Evolutionary conservation across 2,888 invertebrate genomes (phyloP).

Genomic region (Ormyrus labotus): DNA sequence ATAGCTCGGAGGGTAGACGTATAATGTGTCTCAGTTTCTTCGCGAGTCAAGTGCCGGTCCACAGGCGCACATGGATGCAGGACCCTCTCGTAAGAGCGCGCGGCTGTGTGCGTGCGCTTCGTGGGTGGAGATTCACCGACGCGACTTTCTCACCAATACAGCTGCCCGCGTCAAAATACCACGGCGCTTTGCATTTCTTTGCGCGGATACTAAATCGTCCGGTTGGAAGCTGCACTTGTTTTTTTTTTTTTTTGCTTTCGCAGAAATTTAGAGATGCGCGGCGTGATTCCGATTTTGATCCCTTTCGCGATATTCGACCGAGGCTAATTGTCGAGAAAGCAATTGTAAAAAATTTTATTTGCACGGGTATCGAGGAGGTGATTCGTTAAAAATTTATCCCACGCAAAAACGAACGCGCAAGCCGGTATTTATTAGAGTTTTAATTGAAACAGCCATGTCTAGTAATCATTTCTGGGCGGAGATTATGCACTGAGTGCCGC

Average conservation of each 20-base stretch:
- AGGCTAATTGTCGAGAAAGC: no score
- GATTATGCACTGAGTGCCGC: slow-evolving; percentile 67
- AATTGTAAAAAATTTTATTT: no score
- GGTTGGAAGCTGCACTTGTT: no score
- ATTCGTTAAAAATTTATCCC: no score
- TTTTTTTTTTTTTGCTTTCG: no score
- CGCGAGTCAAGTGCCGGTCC: slow-evolving; percentile 72
- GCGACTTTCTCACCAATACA: slow-evolving; percentile 25
- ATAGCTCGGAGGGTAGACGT: slow-evolving; percentile 72
- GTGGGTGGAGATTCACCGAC: slow-evolving; percentile 64
- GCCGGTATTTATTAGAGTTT: neutral
- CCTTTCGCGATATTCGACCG: no score
- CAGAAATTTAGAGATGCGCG: no score
- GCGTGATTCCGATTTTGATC: no score
- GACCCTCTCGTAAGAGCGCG: slow-evolving; percentile 33
- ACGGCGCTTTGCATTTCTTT: neutral
- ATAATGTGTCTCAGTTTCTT: slow-evolving; percentile 72
- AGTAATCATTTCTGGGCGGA: slow-evolving; percentile 68
- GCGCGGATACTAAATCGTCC: no score
- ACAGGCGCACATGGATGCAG: slow-evolving; percentile 57
- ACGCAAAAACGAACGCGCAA: no score
- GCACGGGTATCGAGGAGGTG: no score
- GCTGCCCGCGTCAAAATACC: neutral
- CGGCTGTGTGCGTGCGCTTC: slow-evolving; percentile 45
- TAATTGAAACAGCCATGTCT: slow-evolving; percentile 68